phyloP scores from a whole-genome alignment of 2,113 vertebrate genomes.

The Thunnus thynnus region DNA sequence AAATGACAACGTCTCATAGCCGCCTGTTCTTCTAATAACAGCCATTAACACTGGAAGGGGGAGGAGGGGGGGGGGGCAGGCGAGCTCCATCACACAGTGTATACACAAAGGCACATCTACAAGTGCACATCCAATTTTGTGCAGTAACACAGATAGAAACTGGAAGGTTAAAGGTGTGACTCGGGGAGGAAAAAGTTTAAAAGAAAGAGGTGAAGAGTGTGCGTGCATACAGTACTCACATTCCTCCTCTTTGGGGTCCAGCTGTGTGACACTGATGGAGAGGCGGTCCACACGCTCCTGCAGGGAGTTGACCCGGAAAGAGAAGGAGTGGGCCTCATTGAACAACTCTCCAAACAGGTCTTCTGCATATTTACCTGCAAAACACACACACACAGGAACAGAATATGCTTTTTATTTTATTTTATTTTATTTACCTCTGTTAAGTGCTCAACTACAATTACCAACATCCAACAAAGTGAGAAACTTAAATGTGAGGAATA shows the following conservation, averaged over 20 bases:
- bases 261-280: conserved; percentile 97
- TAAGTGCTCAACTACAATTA: neutral
- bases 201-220: neutral
- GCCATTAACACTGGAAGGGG: conserved; percentile 38
- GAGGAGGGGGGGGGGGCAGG: neutral
- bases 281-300: conserved; percentile 98
- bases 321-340: conserved; percentile 98
- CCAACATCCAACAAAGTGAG: neutral
- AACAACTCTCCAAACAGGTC: conserved; percentile 99
- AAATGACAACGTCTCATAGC: conserved; percentile 37
- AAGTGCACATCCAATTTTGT: conserved; percentile 7
- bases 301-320: conserved; percentile 98
- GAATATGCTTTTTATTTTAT: neutral
- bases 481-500: neutral
- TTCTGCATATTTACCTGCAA: conserved; percentile 98
- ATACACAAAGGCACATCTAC: neutral
- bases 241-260: conserved; percentile 99
- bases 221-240: conserved; percentile 85
- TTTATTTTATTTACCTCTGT: too few relatives aligned
- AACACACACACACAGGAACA: conserved; percentile 1
- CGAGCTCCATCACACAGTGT: conserved; percentile 5
- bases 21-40: conserved; percentile 54
- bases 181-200: neutral
- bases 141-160: neutral
- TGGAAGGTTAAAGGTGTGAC: neutral